Base-by-base conservation (phyloP, 2,113 vertebrate species). In the Marmota flaviventris region DNA sequence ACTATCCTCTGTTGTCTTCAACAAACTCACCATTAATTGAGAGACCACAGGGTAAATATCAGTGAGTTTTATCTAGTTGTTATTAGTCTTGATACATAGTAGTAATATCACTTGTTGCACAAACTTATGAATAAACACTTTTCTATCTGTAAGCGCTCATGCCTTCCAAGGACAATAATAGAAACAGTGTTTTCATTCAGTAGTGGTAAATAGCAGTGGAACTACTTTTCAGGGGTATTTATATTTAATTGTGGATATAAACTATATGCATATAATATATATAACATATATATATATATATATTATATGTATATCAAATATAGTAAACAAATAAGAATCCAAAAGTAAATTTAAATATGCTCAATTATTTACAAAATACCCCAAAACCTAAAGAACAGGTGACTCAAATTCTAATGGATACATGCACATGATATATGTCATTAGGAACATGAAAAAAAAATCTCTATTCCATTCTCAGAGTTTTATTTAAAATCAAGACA, bases 21-120 rank as follows among this genome's bases (percentile, higher is more conserved):
- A 65, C 25, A 91, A 79, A 39, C 8, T 76, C 27, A 63, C 48
- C 8, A 86, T 76, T 93, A 56, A 39, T 53, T 70, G 42, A 90
- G 67, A 63, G 82, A 69, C 61, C 34, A 8, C 16, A 87, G 5
- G n/a, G 45, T 61, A 90, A 75, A 90, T 12, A 29, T 48, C n/a
- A 92, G 25, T 86, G 69, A 77, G 12, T 63, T 51, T 88, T 85
- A 61, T 86, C 65, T 84, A 79, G 8, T 91, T 93, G 87, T 91
- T 11, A 65, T 63, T 84, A 56, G 24, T 95, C 83, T 95, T 85
- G 82, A 85, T 29, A 42, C 4, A 65, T 8, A 13, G 32, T 53
- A 45, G 93, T 89, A 90, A 72, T 82, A 84, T 84, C 25, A 73
- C 78, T 96, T 79, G n/a, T 69, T n/a, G 85, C 87, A 84, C 53